Evolutionary conservation across 2,797 vertebrate species (phyloP).

Genomic region (Enteromius unitaeniatus): DNA sequence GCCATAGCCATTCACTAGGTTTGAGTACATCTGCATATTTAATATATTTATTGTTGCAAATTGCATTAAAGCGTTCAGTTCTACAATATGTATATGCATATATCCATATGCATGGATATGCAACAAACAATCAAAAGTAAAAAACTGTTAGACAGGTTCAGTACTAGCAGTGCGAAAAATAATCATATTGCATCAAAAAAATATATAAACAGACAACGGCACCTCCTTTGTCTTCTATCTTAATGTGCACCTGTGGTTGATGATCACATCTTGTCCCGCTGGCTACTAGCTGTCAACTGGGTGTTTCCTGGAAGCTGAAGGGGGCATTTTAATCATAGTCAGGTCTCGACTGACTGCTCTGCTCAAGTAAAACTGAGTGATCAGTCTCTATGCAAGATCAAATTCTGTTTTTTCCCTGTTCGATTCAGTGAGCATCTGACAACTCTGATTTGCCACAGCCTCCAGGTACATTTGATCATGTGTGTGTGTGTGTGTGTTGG

Average conservation of each 20-base stretch:
- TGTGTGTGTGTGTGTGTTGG: slow-evolving; percentile 42
- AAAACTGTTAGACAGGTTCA: background rate
- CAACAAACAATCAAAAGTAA: background rate
- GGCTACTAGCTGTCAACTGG: slow-evolving; percentile 28
- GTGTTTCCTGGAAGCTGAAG: slow-evolving; percentile 35
- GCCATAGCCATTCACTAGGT: background rate
- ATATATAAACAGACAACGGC: background rate
- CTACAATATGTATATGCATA: background rate
- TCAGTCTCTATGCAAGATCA: slow-evolving; percentile 50
- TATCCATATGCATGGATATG: background rate
- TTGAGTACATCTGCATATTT: background rate
- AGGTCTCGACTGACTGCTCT: slow-evolving; percentile 40
- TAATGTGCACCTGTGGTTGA: slow-evolving; percentile 38
- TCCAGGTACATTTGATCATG: slow-evolving; percentile 63
- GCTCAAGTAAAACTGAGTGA: slow-evolving; percentile 39
- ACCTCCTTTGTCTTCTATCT: slow-evolving; percentile 24
- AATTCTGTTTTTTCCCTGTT: slow-evolving; percentile 52
- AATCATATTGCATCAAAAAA: slow-evolving; percentile 2
- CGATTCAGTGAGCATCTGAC: slow-evolving; percentile 68
- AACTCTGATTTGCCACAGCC: slow-evolving; percentile 63
- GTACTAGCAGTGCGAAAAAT: background rate
- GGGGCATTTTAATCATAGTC: slow-evolving; percentile 49
- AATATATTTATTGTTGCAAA: background rate
- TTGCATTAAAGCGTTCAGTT: background rate
- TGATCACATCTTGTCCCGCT: slow-evolving; percentile 37